phyloP scores from a whole-genome alignment of 2,888 invertebrate species.

The Muschampia plurimacula region DNA sequence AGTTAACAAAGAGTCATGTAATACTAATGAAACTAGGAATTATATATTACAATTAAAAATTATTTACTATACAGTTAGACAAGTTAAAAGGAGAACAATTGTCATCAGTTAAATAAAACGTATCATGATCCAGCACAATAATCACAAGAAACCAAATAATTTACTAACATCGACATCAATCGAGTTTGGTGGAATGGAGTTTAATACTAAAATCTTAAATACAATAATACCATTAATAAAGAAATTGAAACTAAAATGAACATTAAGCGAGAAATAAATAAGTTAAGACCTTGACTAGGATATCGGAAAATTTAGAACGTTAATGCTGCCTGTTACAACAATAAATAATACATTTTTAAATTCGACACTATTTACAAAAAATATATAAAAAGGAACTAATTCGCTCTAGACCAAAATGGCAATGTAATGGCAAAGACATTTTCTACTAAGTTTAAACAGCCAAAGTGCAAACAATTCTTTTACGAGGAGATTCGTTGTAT shows the following conservation, averaged over 20 bases:
- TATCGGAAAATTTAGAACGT: constrained; percentile 78
- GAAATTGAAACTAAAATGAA: constrained; percentile 69
- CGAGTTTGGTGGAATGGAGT: constrained; percentile 68
- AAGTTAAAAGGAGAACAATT: constrained; percentile 39
- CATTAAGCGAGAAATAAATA: constrained; percentile 74
- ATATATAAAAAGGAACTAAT: constrained; percentile 80
- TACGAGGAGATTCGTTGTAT: constrained; percentile 55
- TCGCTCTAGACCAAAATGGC: constrained; percentile 83
- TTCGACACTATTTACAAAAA: constrained; percentile 81
- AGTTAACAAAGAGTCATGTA: constrained; percentile 82
- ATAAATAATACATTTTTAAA: constrained; percentile 79
- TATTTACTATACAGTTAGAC: constrained; percentile 58
- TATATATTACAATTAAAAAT: constrained; percentile 72
- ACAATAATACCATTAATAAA: constrained; percentile 68
- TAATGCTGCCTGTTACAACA: constrained; percentile 62
- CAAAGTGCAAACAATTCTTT: constrained; percentile 64
- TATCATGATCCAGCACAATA: constrained; percentile 48
- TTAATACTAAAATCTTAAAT: constrained; percentile 46
- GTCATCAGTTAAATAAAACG: constrained; percentile 43
- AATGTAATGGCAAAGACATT: constrained; percentile 82
- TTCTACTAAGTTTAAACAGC: constrained; percentile 70
- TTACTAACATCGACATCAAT: constrained; percentile 61
- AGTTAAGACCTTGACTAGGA: constrained; percentile 83
- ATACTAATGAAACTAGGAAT: constrained; percentile 79
- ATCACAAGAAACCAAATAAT: constrained; percentile 64